phyloP scores from a whole-genome alignment of 1,140 invertebrate genomes.

The Bombus cullumanus region DNA sequence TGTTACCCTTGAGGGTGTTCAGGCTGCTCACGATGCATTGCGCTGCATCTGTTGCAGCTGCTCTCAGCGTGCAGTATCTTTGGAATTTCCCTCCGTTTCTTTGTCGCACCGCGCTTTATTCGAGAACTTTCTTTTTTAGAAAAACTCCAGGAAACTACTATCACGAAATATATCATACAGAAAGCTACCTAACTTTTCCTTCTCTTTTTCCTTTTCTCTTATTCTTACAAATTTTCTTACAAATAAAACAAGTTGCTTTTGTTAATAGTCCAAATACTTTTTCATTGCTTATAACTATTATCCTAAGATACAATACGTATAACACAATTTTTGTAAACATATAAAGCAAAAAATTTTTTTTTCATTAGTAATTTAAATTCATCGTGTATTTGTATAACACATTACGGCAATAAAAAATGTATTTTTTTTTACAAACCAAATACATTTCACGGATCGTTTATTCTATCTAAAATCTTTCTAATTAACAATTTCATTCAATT shows the following conservation, averaged over 20 bases:
- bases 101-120: conserved; percentile 34
- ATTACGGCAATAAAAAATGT: too few relatives aligned
- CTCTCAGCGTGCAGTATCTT: conserved; percentile 45
- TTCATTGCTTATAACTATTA: too few relatives aligned
- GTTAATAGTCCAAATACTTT: too few relatives aligned
- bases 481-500: too few relatives aligned
- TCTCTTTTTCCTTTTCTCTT: too few relatives aligned
- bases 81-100: conserved; percentile 29
- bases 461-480: too few relatives aligned
- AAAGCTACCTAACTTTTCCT: not conserved
- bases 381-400: too few relatives aligned
- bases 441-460: too few relatives aligned
- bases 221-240: not conserved
- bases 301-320: too few relatives aligned
- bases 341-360: not conserved
- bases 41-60: conserved; percentile 46
- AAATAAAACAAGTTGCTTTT: too few relatives aligned
- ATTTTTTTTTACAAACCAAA: too few relatives aligned
- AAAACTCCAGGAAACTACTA: conserved; percentile 8
- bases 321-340: not conserved
- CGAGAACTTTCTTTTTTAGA: conserved; percentile 14
- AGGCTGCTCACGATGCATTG: not conserved
- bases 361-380: not conserved
- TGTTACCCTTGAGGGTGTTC: conserved; percentile 1
- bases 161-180: too few relatives aligned